Percentiles rank a stretch among this genome's conserved stretches.
Evolutionary conservation across 1,140 invertebrate species (phyloP).

Genomic region (Centruroides sculpturatus): DNA sequence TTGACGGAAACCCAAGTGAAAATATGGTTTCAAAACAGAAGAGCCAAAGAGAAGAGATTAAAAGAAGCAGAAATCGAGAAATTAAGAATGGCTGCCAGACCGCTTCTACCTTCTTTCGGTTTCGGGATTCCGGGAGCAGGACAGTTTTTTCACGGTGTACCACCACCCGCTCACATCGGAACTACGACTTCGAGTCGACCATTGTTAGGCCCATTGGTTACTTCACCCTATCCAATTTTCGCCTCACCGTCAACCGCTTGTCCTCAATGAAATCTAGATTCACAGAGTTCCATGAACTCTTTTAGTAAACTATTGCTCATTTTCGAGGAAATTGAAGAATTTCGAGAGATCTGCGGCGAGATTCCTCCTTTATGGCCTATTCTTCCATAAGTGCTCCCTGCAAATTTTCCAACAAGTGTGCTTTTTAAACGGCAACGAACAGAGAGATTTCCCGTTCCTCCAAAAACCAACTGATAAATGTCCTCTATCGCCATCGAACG

Average conservation of each 20-base stretch:
- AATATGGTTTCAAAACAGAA: conserved; percentile 36
- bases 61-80: conserved; percentile 33
- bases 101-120: neutral
- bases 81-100: conserved; percentile 25
- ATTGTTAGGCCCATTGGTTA: neutral
- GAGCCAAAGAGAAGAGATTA: conserved; percentile 37
- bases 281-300: no score
- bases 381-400: no score
- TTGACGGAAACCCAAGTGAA: conserved; percentile 72
- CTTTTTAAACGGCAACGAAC: no score
- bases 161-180: neutral
- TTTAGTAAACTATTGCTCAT: no score
- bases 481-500: no score
- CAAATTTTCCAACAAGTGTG: no score
- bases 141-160: neutral
- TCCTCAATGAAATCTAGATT: neutral
- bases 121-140: neutral
- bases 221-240: neutral
- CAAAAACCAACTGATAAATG: no score
- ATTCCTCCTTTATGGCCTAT: no score
- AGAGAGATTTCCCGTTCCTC: no score
- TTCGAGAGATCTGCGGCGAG: no score
- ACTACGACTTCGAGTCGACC: neutral
- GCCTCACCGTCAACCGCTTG: neutral
- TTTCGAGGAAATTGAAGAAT: no score